These are phyloP conservation scores for Muscidifurax raptorellus DNA, from an alignment of 1,140 invertebrate genomes.

Conservation along the genomic window DNA sequence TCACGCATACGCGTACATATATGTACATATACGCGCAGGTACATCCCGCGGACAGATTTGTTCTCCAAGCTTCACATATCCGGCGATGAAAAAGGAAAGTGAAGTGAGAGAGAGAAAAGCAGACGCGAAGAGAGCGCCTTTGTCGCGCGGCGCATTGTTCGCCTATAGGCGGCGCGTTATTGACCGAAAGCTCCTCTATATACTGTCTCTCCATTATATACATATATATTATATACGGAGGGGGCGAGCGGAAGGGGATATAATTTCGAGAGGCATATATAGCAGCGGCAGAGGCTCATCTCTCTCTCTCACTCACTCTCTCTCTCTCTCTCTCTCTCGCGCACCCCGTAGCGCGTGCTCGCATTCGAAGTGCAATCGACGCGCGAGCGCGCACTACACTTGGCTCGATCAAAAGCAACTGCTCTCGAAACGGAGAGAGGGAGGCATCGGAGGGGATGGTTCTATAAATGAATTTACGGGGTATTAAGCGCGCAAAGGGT, in stretches of 20 bases:
- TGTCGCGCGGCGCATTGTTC: slow-evolving; percentile 26
- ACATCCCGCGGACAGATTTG: slow-evolving; percentile 7
- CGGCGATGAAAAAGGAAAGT: background rate
- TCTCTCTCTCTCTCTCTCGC: no score
- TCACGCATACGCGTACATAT: no score
- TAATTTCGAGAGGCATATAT: slow-evolving; percentile 34
- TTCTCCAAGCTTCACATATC: background rate
- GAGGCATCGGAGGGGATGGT: background rate
- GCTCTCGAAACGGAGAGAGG: background rate
- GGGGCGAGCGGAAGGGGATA: background rate
- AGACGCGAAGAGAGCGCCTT: background rate
- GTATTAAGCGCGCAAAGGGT: background rate
- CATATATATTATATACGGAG: no score
- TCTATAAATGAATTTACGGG: slow-evolving; percentile 34
- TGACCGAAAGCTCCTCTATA: slow-evolving; percentile 23
- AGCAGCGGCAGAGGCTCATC: background rate
- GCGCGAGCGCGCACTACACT: background rate
- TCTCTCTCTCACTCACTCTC: background rate
- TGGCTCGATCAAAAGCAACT: slow-evolving; percentile 30
- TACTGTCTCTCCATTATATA: no score
- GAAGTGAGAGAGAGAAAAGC: background rate
- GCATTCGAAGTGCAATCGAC: slow-evolving; percentile 5
- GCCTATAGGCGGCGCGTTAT: background rate
- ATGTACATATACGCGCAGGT: no score
- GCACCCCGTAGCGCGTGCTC: background rate